Evolutionary conservation across 2,888 invertebrate species (phyloP), one percentile per base, ranked within the genome.

Genomic region (Campoletis raptor): DNA sequence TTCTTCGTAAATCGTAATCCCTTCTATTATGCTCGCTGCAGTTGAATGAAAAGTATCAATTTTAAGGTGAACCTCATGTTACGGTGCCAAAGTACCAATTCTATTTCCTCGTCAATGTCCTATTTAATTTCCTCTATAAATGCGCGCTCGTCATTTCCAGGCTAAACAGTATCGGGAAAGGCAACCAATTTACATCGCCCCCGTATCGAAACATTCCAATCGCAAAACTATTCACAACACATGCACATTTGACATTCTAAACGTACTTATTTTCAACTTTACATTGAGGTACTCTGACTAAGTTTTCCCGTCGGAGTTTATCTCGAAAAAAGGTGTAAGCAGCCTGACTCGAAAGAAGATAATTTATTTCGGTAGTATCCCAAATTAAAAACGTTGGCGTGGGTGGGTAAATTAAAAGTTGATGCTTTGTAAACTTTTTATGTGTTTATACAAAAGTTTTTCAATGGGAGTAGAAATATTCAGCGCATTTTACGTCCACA

Each of bases 381-480:
- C 21, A 36, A 72, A 72, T n/a, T 36, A 54, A 70, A 36, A 72
- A n/a, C 9, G n/a, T 54, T 4, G 36, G n/a, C 72, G 48, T 72
- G n/a, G 72, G 72, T 54, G 52, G 12, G 10, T 10, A 12, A 72
- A 72, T 54, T 72, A 24, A 72, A 72, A 54, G 52, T 54, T 72
- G 30, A 48, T 70, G 48, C 9, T 48, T 15, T 18, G 9, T 7
- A 12, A 70, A 36, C 36, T 72, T 72, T 30, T 66, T 66, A 40
- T n/a, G 4, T 52, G 7, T 36, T 30, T 6, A 10, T 54, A 54
- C 7, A 37, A 52, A 36, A 48, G n/a, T 30, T 72, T 48, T 8
- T 30, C 24, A 36, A 72, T 52, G 37, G 37, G n/a, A 21, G n/a
- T 18, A 52, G 7, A 36, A 72, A 72, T 72, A 30, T 24, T 45